Evolutionary conservation across 2,113 vertebrate genomes (phyloP), one percentile per base, ranked within the genome.

Genomic region (Zingel zingel): DNA sequence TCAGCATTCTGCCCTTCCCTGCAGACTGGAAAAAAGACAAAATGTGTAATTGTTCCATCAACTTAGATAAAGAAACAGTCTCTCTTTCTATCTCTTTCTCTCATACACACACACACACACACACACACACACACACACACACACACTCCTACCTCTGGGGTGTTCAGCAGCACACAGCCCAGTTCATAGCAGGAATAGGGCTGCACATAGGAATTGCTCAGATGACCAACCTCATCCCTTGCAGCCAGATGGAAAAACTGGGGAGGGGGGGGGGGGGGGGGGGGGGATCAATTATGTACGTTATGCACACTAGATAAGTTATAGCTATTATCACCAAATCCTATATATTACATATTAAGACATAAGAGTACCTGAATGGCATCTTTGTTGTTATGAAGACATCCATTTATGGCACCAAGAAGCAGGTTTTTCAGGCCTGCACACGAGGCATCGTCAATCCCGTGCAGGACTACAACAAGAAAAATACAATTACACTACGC

Each of bases 111-210:
- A 36, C 23, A 30, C 9, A 2, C n/a, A 70, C 1, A 48, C n/a
- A 36, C 23, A 30, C 9, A 68, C n/a, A 70, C 1, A 48, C n/a
- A 36, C 23, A 30, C 9, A 2, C n/a, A 68, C n/a, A 70, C 1
- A 48, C n/a, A 36, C 23, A 30, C 9, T 2, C 3, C 94, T 94
- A 95, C 97, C 97, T 97, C 97, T 85, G 97, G 95, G 81, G 89
- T 95, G 86, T 96, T 96, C 64, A 98, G 85, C 0, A 99, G 91
- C 76, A 98, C 95, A 87, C 98, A 98, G 83, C 94, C 97, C 78
- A 98, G 96, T 82, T 99, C 97, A 88, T 99, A 98, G 92, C 96
- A 98, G 66, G 98, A 96, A 79, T 98, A 99, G 0, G 97, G 98
- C 94, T 97, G 98, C 64, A 98, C 84, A 0, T 98, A 98, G 0